phyloP scores from a whole-genome alignment of 2,797 vertebrate genomes.

The Dromococcyx pavoninus region DNA sequence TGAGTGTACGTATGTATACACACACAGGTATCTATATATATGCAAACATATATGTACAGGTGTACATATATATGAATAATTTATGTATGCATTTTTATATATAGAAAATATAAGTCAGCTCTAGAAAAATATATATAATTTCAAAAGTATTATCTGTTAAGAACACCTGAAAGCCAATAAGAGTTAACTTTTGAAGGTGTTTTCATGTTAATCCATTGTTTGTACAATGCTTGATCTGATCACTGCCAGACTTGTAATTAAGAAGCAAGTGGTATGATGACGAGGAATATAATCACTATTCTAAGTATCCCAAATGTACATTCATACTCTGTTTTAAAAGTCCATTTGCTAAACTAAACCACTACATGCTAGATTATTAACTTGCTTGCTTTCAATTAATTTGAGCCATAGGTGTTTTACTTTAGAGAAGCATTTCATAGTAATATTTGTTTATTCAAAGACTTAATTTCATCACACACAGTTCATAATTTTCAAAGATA shows the following conservation, averaged over 20 bases:
- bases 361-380: not conserved
- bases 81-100: not conserved
- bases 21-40: not conserved
- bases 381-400: not conserved
- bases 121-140: not conserved
- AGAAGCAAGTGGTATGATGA: not conserved
- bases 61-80: not conserved
- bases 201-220: not conserved
- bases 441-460: not conserved
- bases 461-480: not conserved
- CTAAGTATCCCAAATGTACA: not conserved
- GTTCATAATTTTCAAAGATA: not conserved
- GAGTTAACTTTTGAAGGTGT: not conserved
- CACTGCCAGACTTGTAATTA: not conserved
- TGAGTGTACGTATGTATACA: not conserved
- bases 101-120: not conserved
- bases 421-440: not conserved
- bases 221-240: not conserved
- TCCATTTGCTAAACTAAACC: not conserved
- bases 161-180: not conserved
- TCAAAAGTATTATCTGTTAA: not conserved
- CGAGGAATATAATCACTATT: not conserved
- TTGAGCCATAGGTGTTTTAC: not conserved
- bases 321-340: not conserved
- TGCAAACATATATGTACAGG: not conserved